Evolutionary conservation across 1,140 invertebrate genomes (phyloP), one percentile per base, ranked within the genome.

Genomic region (Calliopsis andreniformis): DNA sequence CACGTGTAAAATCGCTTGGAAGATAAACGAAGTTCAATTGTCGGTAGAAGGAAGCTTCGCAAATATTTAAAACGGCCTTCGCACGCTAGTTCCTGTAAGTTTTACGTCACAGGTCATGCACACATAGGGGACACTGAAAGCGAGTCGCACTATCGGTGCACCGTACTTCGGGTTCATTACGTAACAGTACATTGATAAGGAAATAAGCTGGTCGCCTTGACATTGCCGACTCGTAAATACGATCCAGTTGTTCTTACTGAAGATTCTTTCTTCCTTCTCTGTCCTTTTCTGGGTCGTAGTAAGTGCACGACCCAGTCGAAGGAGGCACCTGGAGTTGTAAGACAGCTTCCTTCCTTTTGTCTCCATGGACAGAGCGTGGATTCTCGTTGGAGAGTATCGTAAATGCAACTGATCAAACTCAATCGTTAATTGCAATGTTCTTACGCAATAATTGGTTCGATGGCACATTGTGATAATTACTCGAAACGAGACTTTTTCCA

Each of bases 51-150:
- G 56, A 47, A 49, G 58, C 68, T 70, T 62, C 10, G 43, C 43
- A 62, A 71, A 71, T 66, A 73, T 73, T 73, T 56, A 56, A 76
- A 76, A 45, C 62, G 73, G 62, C 79, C 80, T 82, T 82, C 79
- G 28, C 43, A 56, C 47, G 47, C 35, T 53, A 72, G 30, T 64
- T 62, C 63, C 43, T 69, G 51, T 30, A 30, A 51, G 67, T 86
- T 82, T 77, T 84, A 63, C 82, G 77, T 81, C 75, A 78, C 79
- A 78, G 85, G 76, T 82, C 81, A 83, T 73, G 69, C 78, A 69
- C 78, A 69, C 75, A 88, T 59, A 82, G 86, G 77, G 82, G 82
- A 76, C 71, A 79, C 86, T 69, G 87, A 83, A 79, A 83, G 79
- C 68, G 81, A 61, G 68, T 80, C 86, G 80, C 77, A 58, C 28